A percentile compares a stretch with the other conserved stretches of the same genome.
Evolutionary conservation across 2,113 vertebrate genomes (phyloP).

Genomic region (Microtus montanus): DNA sequence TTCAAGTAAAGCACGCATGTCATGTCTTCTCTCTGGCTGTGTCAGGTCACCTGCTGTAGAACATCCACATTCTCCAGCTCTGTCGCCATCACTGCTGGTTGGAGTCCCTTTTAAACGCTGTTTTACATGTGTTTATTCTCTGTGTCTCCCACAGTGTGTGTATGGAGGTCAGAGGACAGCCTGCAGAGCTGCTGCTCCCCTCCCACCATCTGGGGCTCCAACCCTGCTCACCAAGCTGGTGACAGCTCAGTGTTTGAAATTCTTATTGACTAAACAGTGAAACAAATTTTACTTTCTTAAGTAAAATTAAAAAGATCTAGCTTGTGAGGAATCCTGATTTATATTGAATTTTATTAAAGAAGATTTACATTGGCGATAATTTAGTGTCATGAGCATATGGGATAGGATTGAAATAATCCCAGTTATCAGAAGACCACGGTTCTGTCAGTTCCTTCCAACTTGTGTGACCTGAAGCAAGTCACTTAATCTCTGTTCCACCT

Average conservation of each 20-base stretch:
- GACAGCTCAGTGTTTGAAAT: neutral
- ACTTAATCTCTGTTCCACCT: neutral
- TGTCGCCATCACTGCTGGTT: neutral
- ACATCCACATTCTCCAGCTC: neutral
- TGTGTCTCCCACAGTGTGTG: neutral
- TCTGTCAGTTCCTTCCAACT: neutral
- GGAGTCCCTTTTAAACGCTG: neutral
- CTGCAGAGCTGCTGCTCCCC: neutral
- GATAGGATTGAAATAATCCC: neutral
- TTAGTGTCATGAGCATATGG: neutral
- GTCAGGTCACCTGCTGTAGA: neutral
- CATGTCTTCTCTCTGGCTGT: neutral
- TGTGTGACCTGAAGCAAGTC: neutral
- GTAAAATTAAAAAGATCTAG: neutral
- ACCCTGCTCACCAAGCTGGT: neutral
- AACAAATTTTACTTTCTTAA: constrained; percentile 14
- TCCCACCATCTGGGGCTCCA: neutral
- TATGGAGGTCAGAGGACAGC: neutral
- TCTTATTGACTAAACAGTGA: neutral
- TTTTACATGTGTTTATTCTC: neutral
- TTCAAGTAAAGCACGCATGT: constrained; percentile 87
- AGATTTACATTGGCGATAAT: neutral
- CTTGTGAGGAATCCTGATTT: constrained; percentile 11
- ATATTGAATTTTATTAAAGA: neutral
- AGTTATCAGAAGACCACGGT: neutral